These are phyloP conservation scores for Phymanthus crucifer DNA, from an alignment of 92 coral and sea anemone genomes.

Conservation along the genomic window DNA sequence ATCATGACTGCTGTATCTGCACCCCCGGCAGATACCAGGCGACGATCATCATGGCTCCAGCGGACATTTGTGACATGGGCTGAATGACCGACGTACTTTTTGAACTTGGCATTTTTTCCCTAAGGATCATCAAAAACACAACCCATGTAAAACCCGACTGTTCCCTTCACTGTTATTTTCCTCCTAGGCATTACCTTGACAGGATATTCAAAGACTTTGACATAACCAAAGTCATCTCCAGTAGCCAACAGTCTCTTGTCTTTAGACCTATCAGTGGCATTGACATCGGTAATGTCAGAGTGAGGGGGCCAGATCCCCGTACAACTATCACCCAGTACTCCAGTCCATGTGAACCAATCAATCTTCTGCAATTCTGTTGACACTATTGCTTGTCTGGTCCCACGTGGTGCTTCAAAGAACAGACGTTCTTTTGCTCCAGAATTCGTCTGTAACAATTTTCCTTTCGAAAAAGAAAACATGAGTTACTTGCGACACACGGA, in stretches of 20 bases:
- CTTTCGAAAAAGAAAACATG: conserved; percentile 26
- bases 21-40: conserved; percentile 93
- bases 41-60: conserved; percentile 92
- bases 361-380: conserved; percentile 74
- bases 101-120: conserved; percentile 97
- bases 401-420: conserved; percentile 98
- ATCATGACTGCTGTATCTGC: conserved; percentile 98
- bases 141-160: not conserved
- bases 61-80: conserved; percentile 99
- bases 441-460: conserved; percentile 92
- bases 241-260: conserved; percentile 90
- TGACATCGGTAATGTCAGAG: conserved; percentile 95
- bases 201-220: conserved; percentile 92
- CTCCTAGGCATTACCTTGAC: conserved; percentile 63
- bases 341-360: conserved; percentile 95
- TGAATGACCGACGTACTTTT: conserved; percentile 94
- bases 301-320: conserved; percentile 98
- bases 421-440: conserved; percentile 97
- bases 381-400: conserved; percentile 85
- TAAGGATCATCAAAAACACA: not conserved
- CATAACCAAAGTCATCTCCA: conserved; percentile 98
- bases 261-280: conserved; percentile 81
- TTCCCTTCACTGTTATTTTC: no score
- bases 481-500: not conserved
- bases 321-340: conserved; percentile 83